Evolutionary conservation across 2,888 invertebrate species (phyloP).

Genomic region (Heliconius aoede): DNA sequence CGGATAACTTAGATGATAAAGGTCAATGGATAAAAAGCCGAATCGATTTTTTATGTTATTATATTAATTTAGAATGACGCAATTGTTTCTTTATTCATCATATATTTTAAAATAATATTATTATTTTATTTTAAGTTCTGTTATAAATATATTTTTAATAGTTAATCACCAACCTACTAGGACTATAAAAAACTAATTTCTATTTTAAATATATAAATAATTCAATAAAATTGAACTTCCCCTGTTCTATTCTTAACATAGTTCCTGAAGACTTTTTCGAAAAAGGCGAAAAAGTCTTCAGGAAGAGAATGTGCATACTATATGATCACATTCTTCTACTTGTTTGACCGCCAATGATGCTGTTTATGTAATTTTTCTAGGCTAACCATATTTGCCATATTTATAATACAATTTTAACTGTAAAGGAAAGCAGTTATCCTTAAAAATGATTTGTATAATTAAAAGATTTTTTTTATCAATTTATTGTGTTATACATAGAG

Average conservation of each 20-base stretch:
- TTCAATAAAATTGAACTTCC: too few relatives aligned
- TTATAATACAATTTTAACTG: slow-evolving; percentile 10
- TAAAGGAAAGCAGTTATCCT: slow-evolving; percentile 14
- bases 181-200: too few relatives aligned
- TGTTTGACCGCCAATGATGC: slow-evolving; percentile 27
- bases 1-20: slow-evolving; percentile 17
- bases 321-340: slow-evolving; percentile 33
- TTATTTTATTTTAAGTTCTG: neutral
- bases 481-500: neutral
- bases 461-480: neutral
- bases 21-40: slow-evolving; percentile 23
- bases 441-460: neutral
- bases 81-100: slow-evolving; percentile 11
- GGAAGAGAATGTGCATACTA: slow-evolving; percentile 46
- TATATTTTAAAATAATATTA: neutral
- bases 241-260: too few relatives aligned
- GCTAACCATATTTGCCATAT: neutral
- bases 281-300: slow-evolving; percentile 46
- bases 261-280: too few relatives aligned
- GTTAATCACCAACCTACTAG: neutral
- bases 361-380: slow-evolving; percentile 8
- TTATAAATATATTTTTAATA: too few relatives aligned
- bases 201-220: too few relatives aligned
- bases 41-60: slow-evolving; percentile 9
- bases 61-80: slow-evolving; percentile 3